Evolutionary conservation across 2,113 vertebrate species (phyloP).

Genomic region (Chunga burmeisteri): DNA sequence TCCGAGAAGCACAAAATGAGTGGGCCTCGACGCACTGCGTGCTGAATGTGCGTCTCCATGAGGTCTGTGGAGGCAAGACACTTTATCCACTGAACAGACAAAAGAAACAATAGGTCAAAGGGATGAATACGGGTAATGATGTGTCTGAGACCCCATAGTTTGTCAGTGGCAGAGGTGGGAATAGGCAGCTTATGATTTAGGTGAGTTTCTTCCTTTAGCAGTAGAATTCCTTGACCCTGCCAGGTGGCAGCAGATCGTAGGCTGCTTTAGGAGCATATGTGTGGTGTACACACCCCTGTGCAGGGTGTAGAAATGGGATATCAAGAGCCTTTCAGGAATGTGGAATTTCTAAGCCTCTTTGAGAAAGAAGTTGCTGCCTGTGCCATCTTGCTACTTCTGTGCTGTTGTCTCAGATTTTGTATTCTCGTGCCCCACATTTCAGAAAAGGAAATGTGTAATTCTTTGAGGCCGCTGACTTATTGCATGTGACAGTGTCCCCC

Average conservation of each 20-base stretch:
- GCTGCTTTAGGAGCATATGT: rapidly evolving
- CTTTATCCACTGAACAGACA: not conserved
- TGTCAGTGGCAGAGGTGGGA: not conserved
- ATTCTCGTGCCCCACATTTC: rapidly evolving
- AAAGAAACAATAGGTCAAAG: not conserved
- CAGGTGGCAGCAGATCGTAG: rapidly evolving
- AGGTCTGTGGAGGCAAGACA: not conserved
- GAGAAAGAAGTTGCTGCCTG: not conserved
- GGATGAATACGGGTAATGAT: not conserved
- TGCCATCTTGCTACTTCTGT: not conserved
- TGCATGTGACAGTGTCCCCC: not conserved
- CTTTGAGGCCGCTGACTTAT: not conserved
- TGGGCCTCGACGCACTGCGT: rapidly evolving
- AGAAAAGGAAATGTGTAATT: too few relatives aligned
- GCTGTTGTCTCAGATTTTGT: not conserved
- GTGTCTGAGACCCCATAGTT: not conserved
- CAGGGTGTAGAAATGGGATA: rapidly evolving
- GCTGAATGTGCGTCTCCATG: not conserved
- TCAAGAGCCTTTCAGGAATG: not conserved
- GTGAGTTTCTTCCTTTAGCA: not conserved
- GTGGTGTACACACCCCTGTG: rapidly evolving
- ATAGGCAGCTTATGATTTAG: not conserved
- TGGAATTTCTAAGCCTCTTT: not conserved
- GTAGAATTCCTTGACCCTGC: too few relatives aligned
- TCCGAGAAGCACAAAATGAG: not conserved